Percentiles rank a stretch among this genome's conserved stretches.
phyloP scores from a whole-genome alignment of 1,140 invertebrate genomes.

The Trypoxylus dichotomus region DNA sequence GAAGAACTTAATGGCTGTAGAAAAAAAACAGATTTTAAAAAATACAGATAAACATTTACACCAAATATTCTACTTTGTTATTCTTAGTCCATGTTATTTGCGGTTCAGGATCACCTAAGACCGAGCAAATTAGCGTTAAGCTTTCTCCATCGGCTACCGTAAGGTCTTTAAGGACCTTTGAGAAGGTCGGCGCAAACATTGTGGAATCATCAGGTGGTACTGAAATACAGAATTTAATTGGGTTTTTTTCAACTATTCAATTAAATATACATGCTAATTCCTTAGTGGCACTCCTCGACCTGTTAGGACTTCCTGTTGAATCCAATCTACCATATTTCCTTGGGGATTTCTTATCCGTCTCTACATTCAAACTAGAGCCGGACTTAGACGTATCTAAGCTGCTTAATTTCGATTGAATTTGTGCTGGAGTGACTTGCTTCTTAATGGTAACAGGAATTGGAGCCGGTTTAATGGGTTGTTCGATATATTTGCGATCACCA shows the following conservation, averaged over 20 bases:
- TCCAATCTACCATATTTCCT: conserved; percentile 81
- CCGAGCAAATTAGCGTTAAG: conserved; percentile 74
- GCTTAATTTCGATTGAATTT: conserved; percentile 40
- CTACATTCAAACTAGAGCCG: conserved; percentile 45
- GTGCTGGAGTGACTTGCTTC: conserved; percentile 51
- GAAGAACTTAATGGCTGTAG: conserved; percentile 68
- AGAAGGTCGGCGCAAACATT: conserved; percentile 85
- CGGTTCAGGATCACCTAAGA: conserved; percentile 89
- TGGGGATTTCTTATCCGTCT: conserved; percentile 53
- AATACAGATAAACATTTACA: conserved; percentile 33
- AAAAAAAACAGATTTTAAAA: conserved; percentile 32
- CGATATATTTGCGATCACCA: conserved; percentile 81
- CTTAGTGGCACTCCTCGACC: conserved; percentile 87
- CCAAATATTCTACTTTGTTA: conserved; percentile 59
- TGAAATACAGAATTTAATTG: conserved; percentile 50
- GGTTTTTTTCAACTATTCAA: conserved; percentile 19
- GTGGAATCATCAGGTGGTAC: conserved; percentile 81
- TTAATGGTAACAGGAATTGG: conserved; percentile 70
- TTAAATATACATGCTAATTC: conserved; percentile 78
- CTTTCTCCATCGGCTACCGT: conserved; percentile 81
- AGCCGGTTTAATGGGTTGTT: conserved; percentile 76
- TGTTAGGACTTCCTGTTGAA: conserved; percentile 70
- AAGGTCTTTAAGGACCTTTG: conserved; percentile 68
- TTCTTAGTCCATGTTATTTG: conserved; percentile 86
- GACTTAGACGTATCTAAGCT: conserved; percentile 49